Conservation (phyloP, 2,888 invertebrate species). For the Cantharis flavilabris region DNA sequence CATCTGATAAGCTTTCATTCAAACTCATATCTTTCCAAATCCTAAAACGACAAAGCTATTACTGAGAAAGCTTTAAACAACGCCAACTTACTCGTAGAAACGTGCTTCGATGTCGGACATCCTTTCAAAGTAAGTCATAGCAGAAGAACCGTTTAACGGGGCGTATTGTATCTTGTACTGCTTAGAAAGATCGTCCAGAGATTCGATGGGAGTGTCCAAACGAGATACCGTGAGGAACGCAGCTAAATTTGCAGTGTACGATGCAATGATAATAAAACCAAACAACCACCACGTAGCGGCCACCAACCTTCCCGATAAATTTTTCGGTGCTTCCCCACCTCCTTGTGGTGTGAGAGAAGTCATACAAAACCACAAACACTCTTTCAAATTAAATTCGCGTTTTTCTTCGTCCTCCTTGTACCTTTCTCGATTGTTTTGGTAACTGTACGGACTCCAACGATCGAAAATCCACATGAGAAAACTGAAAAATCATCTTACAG, state of each 20-base stretch:
- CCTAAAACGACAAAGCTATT: conserved; percentile 55
- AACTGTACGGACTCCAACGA: conserved; percentile 96
- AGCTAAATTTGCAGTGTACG: conserved; percentile 97
- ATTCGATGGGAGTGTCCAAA: conserved; percentile 90
- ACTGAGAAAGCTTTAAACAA: neutral
- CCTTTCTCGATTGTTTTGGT: conserved; percentile 90
- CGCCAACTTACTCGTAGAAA: conserved; percentile 83
- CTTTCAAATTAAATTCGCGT: conserved; percentile 91
- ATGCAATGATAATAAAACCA: conserved; percentile 98
- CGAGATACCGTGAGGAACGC: conserved; percentile 95
- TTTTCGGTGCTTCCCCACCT: conserved; percentile 95
- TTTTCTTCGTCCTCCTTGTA: conserved; percentile 93
- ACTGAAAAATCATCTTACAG: conserved; percentile 59
- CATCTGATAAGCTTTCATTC: conserved; percentile 87
- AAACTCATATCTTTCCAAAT: conserved; percentile 99
- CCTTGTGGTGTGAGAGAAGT: conserved; percentile 95
- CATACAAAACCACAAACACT: conserved; percentile 99
- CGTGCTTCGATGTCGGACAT: conserved; percentile 94
- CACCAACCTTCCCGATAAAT: conserved; percentile 90
- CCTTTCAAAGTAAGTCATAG: conserved; percentile 92
- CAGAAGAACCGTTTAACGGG: conserved; percentile 83
- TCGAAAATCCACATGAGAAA: conserved; percentile 96
- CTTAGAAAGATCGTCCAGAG: conserved; percentile 90
- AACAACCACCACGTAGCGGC: conserved; percentile 99
- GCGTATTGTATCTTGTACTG: conserved; percentile 93